Evolutionary conservation across 2,113 vertebrate genomes (phyloP).

Genomic region (Labeo rohita): DNA sequence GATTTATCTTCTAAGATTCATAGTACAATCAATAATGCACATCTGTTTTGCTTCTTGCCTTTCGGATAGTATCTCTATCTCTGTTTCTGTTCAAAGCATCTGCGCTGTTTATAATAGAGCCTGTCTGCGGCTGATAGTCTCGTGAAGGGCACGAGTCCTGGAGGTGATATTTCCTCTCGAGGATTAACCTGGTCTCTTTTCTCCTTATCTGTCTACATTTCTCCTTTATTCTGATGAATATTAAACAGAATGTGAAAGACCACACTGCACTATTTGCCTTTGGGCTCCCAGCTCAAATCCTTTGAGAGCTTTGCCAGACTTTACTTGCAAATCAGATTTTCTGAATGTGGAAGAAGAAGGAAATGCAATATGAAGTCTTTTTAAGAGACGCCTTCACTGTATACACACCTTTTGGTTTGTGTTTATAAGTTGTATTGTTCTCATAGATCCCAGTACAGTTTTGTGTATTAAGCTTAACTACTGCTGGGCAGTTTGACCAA

Average conservation of each 20-base stretch:
- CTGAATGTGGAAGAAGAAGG: not conserved
- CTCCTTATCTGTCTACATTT: not conserved
- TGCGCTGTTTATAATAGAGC: conserved; percentile 22
- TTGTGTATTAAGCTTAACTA: not conserved
- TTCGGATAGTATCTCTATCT: not conserved
- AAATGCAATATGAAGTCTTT: not conserved
- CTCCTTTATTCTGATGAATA: conserved; percentile 22
- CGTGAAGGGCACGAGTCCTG: conserved; percentile 32
- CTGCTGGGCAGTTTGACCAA: not conserved
- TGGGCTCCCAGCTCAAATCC: not conserved
- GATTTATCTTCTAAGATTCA: not conserved
- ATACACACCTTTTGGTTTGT: not conserved
- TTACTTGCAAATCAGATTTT: conserved; percentile 33
- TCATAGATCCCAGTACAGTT: not conserved
- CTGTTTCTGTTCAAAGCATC: conserved; percentile 25
- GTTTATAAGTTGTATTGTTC: not conserved
- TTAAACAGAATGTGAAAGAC: conserved; percentile 2
- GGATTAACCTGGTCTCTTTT: not conserved
- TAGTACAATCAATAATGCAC: conserved; percentile 1
- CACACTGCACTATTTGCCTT: conserved; percentile 12
- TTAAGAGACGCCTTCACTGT: not conserved
- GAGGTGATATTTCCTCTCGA: conserved; percentile 3
- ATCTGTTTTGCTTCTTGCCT: not conserved
- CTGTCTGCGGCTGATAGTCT: conserved; percentile 37
- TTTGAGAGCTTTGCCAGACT: not conserved